These are phyloP conservation scores for Sebastes aleutianus DNA, from an alignment of 2,797 vertebrate genomes.

Conservation along the genomic window DNA sequence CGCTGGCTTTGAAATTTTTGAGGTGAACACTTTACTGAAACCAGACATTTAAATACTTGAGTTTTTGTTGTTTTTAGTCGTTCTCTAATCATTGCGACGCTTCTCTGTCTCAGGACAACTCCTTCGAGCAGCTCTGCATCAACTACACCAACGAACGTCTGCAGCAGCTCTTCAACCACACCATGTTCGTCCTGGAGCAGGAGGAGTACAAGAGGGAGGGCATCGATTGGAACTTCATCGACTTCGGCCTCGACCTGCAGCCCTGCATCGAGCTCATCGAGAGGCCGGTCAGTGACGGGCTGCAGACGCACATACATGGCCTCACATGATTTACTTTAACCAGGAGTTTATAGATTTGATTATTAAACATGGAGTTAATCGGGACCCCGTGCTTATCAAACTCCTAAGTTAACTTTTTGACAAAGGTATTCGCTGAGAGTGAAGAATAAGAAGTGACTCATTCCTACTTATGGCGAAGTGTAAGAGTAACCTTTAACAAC, in stretches of 20 bases:
- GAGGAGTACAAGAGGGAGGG: slow-evolving; percentile 95
- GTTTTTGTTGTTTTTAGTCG: neutral
- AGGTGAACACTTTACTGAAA: slow-evolving; percentile 76
- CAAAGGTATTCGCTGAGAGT: too few relatives aligned
- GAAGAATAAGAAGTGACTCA: too few relatives aligned
- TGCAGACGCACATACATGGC: too few relatives aligned
- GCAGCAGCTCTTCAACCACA: slow-evolving; percentile 97
- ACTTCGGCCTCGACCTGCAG: slow-evolving; percentile 87
- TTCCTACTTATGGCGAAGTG: too few relatives aligned
- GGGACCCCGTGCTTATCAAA: too few relatives aligned
- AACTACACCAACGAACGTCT: slow-evolving; percentile 96
- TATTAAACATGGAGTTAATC: neutral
- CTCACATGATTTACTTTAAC: neutral
- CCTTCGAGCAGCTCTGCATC: slow-evolving; percentile 94
- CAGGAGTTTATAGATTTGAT: neutral
- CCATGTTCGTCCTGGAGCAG: slow-evolving; percentile 95
- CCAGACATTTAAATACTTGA: neutral
- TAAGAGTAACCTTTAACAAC: too few relatives aligned
- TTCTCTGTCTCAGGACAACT: slow-evolving; percentile 84
- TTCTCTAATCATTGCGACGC: neutral
- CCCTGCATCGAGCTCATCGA: slow-evolving; percentile 90
- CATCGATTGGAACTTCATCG: slow-evolving; percentile 97
- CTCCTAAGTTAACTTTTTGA: too few relatives aligned
- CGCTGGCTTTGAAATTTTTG: slow-evolving; percentile 98
- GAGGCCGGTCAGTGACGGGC: slow-evolving; percentile 78